phyloP scores from a whole-genome alignment of 2,797 vertebrate species.

The Melanotaenia pygmaea region DNA sequence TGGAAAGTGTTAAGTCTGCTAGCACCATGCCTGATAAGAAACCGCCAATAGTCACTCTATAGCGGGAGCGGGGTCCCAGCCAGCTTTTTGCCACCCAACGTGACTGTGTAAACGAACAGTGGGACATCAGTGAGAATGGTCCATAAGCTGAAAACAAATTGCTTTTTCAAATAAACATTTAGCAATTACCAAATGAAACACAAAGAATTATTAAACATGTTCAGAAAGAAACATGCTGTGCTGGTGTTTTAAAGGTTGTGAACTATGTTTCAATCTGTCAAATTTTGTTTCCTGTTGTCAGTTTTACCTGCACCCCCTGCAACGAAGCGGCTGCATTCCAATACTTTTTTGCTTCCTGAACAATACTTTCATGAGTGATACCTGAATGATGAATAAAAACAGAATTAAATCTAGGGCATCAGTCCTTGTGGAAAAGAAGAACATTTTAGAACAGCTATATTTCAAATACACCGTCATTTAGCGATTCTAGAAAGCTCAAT shows the following conservation, averaged over 20 bases:
- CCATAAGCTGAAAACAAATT: background rate
- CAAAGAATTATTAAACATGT: background rate
- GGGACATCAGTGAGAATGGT: too few species aligned
- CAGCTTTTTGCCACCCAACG: too few species aligned
- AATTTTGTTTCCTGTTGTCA: background rate
- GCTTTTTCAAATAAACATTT: too few species aligned
- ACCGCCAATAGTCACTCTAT: too few species aligned
- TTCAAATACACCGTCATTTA: background rate
- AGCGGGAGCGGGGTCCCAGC: too few species aligned
- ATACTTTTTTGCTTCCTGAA: constrained; percentile 91
- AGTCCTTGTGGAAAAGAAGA: background rate
- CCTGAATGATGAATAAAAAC: constrained; percentile 73
- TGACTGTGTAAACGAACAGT: too few species aligned
- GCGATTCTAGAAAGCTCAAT: background rate
- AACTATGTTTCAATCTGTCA: too few species aligned
- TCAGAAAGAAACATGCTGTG: background rate
- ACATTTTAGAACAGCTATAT: background rate
- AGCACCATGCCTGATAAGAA: too few species aligned
- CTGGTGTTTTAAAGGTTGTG: too few species aligned
- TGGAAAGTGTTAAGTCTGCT: too few species aligned
- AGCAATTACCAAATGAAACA: background rate
- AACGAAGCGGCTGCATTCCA: constrained; percentile 85
- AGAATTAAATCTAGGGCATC: background rate
- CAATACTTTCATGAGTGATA: constrained; percentile 90
- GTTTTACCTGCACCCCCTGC: constrained; percentile 87